Base-by-base conservation (phyloP, 2,113 vertebrate species). In the Nerophis lumbriciformis region DNA sequence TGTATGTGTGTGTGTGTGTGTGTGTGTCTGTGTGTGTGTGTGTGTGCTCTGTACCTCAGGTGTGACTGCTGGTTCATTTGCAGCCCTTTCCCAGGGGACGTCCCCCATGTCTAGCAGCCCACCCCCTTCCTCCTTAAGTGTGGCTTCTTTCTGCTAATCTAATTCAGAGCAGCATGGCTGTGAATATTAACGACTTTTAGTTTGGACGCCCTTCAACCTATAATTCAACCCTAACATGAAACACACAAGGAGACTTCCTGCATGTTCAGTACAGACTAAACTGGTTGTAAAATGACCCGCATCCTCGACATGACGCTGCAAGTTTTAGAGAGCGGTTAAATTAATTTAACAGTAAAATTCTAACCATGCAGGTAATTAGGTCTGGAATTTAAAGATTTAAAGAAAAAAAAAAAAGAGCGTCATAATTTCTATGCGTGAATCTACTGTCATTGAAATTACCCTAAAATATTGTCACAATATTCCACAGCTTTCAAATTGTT, bases 1-100 rank as follows among this genome's bases (percentile, higher is more conserved):
- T 19, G 19, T 19, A 2, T 19, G 19, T 19, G 19, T 19, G 19
- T 19, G 19, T 19, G 19, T 19, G 19, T 19, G 19, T 19, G 19
- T 51, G 53, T 47, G 10, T n/a, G 47, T 58, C 47, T 51, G 14
- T 55, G 60, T 52, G 38, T 59, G 7, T 62, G 52, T 62, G 11
- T 56, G 48, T 58, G 47, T 54, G 45, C 35, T 50, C 11, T 59
- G 14, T 5, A 13, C 59, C 76, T 59, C 82, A 83, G 76, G 76
- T 86, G 75, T 72, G 54, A 66, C 63, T 83, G 52, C 79, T 73
- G 78, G 65, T 83, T 84, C 57, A 81, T 86, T 82, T 78, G 72
- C 59, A 63, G 66, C 39, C 8, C 49, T 44, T 66, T 80, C 52
- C 81, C 21, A 8, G 64, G 73, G 79, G 83, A 1, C 56, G 67